Conservation (phyloP, 2,888 invertebrate genomes). For the Miltochrista miniata region DNA sequence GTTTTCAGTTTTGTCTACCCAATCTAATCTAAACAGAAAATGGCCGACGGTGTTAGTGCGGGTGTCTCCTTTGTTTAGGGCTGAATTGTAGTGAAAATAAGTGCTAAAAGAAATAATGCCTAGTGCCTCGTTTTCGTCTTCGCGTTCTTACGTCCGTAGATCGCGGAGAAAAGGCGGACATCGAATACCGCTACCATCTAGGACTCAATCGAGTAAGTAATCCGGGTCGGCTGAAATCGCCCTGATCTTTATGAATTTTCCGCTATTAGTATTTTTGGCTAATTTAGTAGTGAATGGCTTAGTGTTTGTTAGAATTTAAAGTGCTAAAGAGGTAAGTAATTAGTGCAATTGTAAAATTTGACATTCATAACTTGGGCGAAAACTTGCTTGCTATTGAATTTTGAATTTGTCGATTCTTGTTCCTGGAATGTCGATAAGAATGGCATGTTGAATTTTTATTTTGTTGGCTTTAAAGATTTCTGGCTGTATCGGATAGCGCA, state of each 20-base stretch:
- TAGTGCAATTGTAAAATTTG: constrained; percentile 24
- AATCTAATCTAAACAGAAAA: constrained; percentile 88
- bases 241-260: constrained; percentile 58
- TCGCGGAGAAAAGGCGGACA: constrained; percentile 96
- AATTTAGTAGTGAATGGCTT: constrained; percentile 37
- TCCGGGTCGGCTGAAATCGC: constrained; percentile 77
- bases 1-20: constrained; percentile 76
- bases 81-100: constrained; percentile 82
- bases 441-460: constrained; percentile 55
- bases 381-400: constrained; percentile 48
- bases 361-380: constrained; percentile 34
- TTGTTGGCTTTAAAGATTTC: constrained; percentile 50
- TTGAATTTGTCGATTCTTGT: constrained; percentile 65
- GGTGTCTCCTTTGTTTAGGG: constrained; percentile 93
- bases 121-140: constrained; percentile 97
- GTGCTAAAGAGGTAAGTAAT: constrained; percentile 16
- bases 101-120: constrained; percentile 90
- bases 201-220: constrained; percentile 91
- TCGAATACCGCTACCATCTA: constrained; percentile 91
- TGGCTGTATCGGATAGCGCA: constrained; percentile 63
- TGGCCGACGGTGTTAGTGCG: constrained; percentile 92
- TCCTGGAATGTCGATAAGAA: constrained; percentile 60
- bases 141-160: constrained; percentile 95
- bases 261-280: constrained; percentile 61
- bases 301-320: constrained; percentile 16